Evolutionary conservation across 2,113 vertebrate species (phyloP), one percentile per base, ranked within the genome.

Genomic region (Anas platyrhynchos): DNA sequence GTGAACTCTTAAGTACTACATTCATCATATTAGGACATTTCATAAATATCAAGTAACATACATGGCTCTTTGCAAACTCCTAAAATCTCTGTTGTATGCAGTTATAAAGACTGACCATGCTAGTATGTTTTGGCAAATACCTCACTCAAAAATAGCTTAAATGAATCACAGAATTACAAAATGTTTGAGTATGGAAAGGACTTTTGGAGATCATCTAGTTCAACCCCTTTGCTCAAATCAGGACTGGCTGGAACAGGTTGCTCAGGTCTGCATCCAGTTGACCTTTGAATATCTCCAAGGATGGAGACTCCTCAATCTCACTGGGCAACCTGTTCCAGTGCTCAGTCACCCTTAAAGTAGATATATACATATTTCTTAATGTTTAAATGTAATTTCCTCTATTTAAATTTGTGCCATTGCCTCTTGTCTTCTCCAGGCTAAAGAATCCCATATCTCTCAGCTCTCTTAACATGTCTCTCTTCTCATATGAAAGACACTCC

Each of bases 91-190:
- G 23, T 29, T 80, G 29, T 73, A 8, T 62, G 10, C 14, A 83
- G 36, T 62, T 12, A 83, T 23, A 50, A 50, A 54, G 32, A 3
- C 13, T 68, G 2, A 0, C 4, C 2, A 4, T 52, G 3, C 1
- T 61, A 34, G 26, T 5, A n/a, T 26, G 8, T 5, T 86, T 55
- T 66, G 17, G 3, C 2, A 74, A 61, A 25, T 34, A 66, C 4
- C 1, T 9, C 4, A 32, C 15, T n/a, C 44, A 75, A 75, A 78
- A 61, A 71, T 6, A 56, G 6, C 23, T 31, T 65, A 44, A 31
- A 44, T 34, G 23, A 44, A 86, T 65, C 22, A 56, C 18, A 31
- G 22, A 78, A 38, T 15, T 26, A 48, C 26, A 54, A 27, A 27
- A 50, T 18, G 59, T 78, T 55, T 13, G 38, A 66, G 13, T 6